Evolutionary conservation across 2,113 vertebrate genomes (phyloP).

Genomic region (Cromileptes altivelis): DNA sequence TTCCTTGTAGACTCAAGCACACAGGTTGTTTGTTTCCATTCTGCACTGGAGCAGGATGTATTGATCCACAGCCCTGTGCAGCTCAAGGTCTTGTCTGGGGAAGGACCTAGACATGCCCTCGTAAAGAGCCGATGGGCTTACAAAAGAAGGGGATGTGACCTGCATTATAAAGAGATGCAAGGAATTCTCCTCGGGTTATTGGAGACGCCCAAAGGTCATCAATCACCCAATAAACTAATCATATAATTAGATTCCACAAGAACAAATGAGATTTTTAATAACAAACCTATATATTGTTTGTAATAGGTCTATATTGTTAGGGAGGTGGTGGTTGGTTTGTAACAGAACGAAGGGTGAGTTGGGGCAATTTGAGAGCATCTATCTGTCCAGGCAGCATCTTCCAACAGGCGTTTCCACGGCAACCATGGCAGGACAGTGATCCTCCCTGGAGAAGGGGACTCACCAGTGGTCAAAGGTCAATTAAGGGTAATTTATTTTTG

Average conservation of each 20-base stretch:
- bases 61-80: slow-evolving; percentile 59
- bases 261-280: background rate
- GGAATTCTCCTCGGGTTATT: slow-evolving; percentile 11
- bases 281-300: background rate
- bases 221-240: slow-evolving; percentile 1
- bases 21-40: slow-evolving; percentile 61
- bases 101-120: slow-evolving; percentile 57
- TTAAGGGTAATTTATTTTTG: slow-evolving; percentile 76
- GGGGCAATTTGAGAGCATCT: background rate
- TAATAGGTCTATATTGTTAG: background rate
- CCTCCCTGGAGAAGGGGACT: slow-evolving; percentile 43
- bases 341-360: background rate
- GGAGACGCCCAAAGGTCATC: background rate
- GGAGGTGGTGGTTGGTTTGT: background rate
- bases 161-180: slow-evolving; percentile 40
- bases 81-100: slow-evolving; percentile 51
- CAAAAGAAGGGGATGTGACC: slow-evolving; percentile 31
- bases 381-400: slow-evolving; percentile 36
- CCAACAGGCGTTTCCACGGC: slow-evolving; percentile 72
- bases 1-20: slow-evolving; percentile 36
- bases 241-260: slow-evolving; percentile 32
- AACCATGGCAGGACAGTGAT: slow-evolving; percentile 69
- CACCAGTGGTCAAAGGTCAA: slow-evolving; percentile 77
- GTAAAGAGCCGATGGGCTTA: slow-evolving; percentile 54
- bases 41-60: slow-evolving; percentile 56